phyloP scores from a whole-genome alignment of 92 coral and sea anemone species.

The Desmophyllum pertusum region DNA sequence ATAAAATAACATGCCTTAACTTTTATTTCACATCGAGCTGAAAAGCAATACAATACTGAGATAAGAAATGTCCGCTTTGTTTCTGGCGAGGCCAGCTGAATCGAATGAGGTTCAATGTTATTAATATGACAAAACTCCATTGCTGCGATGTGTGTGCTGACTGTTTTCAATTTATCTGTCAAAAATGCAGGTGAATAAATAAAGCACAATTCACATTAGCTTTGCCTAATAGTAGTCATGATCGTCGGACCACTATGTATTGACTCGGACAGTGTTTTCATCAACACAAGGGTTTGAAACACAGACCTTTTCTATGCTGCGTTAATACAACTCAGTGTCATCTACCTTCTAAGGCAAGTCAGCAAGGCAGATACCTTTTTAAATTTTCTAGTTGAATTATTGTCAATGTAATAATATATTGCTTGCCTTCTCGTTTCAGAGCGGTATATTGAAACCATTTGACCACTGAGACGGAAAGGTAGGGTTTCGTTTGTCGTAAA shows the following conservation, averaged over 20 bases:
- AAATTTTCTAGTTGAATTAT: not conserved
- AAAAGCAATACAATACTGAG: not conserved
- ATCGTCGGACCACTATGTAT: not conserved
- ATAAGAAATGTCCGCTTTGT: not conserved
- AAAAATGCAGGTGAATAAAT: slow-evolving; percentile 39
- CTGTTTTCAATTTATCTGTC: slow-evolving; percentile 29
- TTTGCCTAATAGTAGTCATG: not conserved
- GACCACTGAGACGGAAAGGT: slow-evolving; percentile 1
- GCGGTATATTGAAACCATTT: not conserved
- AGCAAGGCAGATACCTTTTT: not conserved
- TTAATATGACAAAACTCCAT: slow-evolving; percentile 1
- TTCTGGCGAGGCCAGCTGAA: slow-evolving; percentile 7
- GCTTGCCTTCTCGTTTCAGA: not conserved
- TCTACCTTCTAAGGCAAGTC: not conserved
- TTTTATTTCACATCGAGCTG: not conserved
- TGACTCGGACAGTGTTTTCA: not conserved
- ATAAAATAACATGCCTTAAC: not conserved
- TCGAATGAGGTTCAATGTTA: too few relatives aligned
- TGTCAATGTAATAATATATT: not conserved
- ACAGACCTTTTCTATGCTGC: not conserved
- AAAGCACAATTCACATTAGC: not conserved
- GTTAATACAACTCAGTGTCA: not conserved
- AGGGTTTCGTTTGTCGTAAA: not conserved
- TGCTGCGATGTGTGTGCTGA: not conserved
- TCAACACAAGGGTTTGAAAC: not conserved